phyloP scores from a whole-genome alignment of 1,140 invertebrate genomes.

The Sipha flava region DNA sequence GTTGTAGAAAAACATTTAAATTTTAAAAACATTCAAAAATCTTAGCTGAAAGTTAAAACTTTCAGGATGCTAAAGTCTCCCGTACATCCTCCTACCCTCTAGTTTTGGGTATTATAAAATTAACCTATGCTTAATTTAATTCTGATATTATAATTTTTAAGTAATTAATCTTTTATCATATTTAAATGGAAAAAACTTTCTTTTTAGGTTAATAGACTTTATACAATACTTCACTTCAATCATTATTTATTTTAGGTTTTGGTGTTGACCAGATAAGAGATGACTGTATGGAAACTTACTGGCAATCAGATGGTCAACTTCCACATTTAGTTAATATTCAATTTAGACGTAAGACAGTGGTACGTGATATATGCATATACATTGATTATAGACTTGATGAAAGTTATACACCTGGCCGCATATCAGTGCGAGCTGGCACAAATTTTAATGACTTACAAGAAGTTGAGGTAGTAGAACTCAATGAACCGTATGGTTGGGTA shows the following conservation, averaged over 20 bases:
- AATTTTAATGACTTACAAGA: constrained; percentile 98
- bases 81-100: too few species aligned
- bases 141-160: neutral
- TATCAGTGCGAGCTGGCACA: constrained; percentile 88
- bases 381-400: constrained; percentile 98
- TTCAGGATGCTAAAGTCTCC: too few species aligned
- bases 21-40: too few species aligned
- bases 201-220: too few species aligned
- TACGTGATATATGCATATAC: constrained; percentile 92
- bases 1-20: too few species aligned
- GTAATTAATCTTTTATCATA: too few species aligned
- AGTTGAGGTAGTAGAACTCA: constrained; percentile 87
- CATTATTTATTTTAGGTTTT: constrained; percentile 60
- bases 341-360: constrained; percentile 89
- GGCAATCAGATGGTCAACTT: constrained; percentile 97
- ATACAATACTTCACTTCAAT: too few species aligned
- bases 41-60: too few species aligned
- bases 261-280: constrained; percentile 94
- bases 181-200: too few species aligned
- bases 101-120: too few species aligned
- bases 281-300: constrained; percentile 92
- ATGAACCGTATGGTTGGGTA: constrained; percentile 93
- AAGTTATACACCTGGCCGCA: constrained; percentile 93
- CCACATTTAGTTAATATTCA: constrained; percentile 98
- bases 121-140: too few species aligned